Conservation (phyloP, 1,140 invertebrate genomes). For the Patella vulgata region DNA sequence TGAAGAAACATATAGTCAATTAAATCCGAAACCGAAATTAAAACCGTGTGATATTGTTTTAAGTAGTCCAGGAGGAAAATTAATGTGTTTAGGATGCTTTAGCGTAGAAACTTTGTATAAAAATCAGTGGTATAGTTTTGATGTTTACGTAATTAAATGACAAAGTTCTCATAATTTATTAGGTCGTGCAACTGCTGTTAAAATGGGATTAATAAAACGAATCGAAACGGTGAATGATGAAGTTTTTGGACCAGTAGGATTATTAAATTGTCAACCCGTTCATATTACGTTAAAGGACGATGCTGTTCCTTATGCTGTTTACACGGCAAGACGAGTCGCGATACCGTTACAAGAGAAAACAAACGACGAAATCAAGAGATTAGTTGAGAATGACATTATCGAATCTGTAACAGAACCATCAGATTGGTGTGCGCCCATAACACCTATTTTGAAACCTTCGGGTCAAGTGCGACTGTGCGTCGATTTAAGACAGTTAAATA, state of each 20-base stretch:
- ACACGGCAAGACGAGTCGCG: constrained; percentile 13
- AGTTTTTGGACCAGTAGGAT: constrained; percentile 8
- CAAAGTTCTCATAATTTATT: constrained; percentile 6
- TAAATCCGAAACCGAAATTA: background rate
- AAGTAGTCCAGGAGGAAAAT: background rate
- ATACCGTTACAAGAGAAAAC: constrained; percentile 20
- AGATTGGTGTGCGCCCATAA: constrained; percentile 68
- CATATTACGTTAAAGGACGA: constrained; percentile 5
- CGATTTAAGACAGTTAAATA: constrained; percentile 20
- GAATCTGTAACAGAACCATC: constrained; percentile 49
- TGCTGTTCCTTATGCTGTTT: constrained; percentile 13
- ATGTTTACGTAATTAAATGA: constrained; percentile 5
- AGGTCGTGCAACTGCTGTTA: no score
- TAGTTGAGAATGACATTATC: constrained; percentile 18
- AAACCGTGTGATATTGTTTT: background rate
- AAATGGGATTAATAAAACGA: background rate
- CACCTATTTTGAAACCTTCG: constrained; percentile 63
- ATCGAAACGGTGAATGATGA: background rate
- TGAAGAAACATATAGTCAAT: background rate
- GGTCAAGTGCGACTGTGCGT: constrained; percentile 2
- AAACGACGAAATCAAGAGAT: constrained; percentile 18
- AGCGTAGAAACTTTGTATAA: background rate
- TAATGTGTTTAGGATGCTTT: background rate
- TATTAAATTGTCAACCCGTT: constrained; percentile 16
- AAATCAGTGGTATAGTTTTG: background rate